phyloP scores from a whole-genome alignment of 2,797 vertebrate genomes.

The Cyprinodon diabolis region DNA sequence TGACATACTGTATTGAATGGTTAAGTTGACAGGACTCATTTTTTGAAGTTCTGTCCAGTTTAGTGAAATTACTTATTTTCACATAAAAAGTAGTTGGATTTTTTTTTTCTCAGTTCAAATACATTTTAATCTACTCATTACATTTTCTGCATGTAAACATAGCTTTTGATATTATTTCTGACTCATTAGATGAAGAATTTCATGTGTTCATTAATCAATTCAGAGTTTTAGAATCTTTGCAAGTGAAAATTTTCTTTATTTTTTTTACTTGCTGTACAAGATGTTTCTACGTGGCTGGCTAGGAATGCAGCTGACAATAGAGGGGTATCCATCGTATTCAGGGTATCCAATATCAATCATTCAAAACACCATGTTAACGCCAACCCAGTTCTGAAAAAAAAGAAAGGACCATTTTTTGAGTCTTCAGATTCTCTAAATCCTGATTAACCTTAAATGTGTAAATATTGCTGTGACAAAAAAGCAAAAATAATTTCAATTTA shows the following conservation, averaged over 20 bases:
- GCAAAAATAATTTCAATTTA: neutral
- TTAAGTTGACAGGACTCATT: too few species aligned
- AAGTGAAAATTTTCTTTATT: neutral
- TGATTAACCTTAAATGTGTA: neutral
- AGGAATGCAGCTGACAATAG: neutral
- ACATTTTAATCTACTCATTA: too few species aligned
- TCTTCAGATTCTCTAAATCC: neutral
- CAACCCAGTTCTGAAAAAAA: neutral
- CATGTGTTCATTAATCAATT: neutral
- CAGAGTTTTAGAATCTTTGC: neutral
- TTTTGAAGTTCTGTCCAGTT: too few species aligned
- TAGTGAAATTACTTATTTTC: too few species aligned
- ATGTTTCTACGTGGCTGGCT: too few species aligned
- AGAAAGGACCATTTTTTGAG: neutral
- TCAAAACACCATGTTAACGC: neutral
- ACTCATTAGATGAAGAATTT: neutral
- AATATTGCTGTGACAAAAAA: neutral
- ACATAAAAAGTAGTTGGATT: too few species aligned
- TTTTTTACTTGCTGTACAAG: neutral
- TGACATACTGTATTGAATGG: too few species aligned
- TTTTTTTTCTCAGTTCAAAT: too few species aligned
- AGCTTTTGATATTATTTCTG: neutral
- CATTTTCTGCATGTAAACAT: too few species aligned
- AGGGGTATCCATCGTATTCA: neutral
- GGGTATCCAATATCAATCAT: neutral